Evolutionary conservation across 2,888 invertebrate genomes (phyloP), one percentile per base, ranked within the genome.

Genomic region (Heliconius hortense): DNA sequence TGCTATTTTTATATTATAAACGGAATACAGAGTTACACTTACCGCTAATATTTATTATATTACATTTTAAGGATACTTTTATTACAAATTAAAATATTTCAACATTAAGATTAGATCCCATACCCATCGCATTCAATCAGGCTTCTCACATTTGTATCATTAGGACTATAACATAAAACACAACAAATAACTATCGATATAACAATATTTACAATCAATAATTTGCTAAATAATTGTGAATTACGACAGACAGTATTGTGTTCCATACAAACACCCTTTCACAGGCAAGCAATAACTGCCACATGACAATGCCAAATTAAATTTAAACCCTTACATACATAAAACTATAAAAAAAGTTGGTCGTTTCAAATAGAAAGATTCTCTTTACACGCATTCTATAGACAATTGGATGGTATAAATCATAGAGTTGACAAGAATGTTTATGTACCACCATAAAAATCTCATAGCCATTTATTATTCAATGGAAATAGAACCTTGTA

Each of bases 331-430:
- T 87, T 87, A 89, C 89, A 88, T 87, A 89, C 64, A 66, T 66
- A 87, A 85, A 87, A 87, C 83, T 84, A 88, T 87, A 89, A 89
- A 88, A 31, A 88, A 88, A 84, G 82, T 85, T 79, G 76, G 76
- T 84, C 85, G 84, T 85, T 86, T 90, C 90, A 90, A 90, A 92
- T 89, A 90, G 88, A 90, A 90, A 90, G 88, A 90, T 89, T 91
- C 89, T 90, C 90, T 91, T 91, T 91, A 90, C 90, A 90, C 88
- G 90, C 91, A 89, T 89, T 88, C 86, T 90, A 91, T 92, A 92
- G 90, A 93, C 93, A 93, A 93, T 92, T 88, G 90, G 82, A 84
- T 77, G 83, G 81, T 84, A 93, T 94, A 93, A 93, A 94, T 94
- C 93, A 92, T 89, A 90, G 87, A 89, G 86, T 87, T 91, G 91